Percentiles rank a stretch among this genome's conserved stretches.
Evolutionary conservation across 2,797 vertebrate species (phyloP).

Genomic region (Etheostoma perlongum): DNA sequence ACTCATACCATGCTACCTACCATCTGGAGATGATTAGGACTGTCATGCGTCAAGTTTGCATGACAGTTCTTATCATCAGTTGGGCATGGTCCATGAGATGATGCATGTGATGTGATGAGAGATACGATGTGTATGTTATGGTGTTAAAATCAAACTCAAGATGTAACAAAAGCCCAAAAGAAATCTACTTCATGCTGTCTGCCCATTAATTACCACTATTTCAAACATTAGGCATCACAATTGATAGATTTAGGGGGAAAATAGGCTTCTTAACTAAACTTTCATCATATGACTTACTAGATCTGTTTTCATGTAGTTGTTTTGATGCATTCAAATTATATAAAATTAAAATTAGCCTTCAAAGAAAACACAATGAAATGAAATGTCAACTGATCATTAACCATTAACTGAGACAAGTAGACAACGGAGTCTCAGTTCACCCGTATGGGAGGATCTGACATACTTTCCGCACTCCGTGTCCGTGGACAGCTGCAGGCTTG

Average conservation of each 20-base stretch:
- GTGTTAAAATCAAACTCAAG: conserved; percentile 13
- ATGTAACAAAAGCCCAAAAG: background rate
- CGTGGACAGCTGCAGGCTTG: too few relatives aligned
- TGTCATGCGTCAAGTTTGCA: conserved; percentile 19
- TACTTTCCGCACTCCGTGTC: too few relatives aligned
- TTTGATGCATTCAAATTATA: background rate
- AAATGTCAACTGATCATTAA: too few relatives aligned
- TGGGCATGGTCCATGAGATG: background rate
- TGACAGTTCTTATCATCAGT: conserved; percentile 8
- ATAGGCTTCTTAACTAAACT: background rate
- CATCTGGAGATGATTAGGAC: conserved; percentile 28
- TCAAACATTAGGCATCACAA: background rate
- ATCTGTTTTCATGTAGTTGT: background rate
- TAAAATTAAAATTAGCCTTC: too few relatives aligned
- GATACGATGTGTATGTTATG: background rate
- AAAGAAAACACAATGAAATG: too few relatives aligned
- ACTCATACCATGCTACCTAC: conserved; percentile 7
- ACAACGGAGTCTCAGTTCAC: too few relatives aligned
- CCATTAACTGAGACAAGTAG: too few relatives aligned
- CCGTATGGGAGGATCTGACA: too few relatives aligned
- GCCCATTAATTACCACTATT: background rate
- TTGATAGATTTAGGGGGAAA: background rate
- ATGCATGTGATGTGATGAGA: conserved; percentile 5
- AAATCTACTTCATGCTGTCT: background rate
- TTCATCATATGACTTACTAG: background rate